Percentiles rank a stretch among this genome's conserved stretches.
phyloP scores from a whole-genome alignment of 2,888 invertebrate species.

The Arctia plantaginis region DNA sequence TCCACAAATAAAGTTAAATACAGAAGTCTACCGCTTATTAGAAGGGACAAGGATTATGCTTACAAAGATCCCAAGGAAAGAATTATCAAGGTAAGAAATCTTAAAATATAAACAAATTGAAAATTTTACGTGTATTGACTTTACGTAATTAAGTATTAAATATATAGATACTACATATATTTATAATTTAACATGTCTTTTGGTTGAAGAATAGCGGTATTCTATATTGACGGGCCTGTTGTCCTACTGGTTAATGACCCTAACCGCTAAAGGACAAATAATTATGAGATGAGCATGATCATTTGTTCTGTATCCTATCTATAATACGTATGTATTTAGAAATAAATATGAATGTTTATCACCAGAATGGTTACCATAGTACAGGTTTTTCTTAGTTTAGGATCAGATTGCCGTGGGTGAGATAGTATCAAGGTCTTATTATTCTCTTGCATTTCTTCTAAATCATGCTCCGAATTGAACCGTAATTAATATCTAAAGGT shows the following conservation, averaged over 20 bases:
- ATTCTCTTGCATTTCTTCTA: neutral
- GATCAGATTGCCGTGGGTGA: no score
- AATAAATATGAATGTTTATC: no score
- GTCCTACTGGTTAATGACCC: neutral
- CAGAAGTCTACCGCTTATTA: conserved; percentile 66
- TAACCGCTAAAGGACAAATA: neutral
- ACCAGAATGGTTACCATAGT: neutral
- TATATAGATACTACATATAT: no score
- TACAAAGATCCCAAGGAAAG: conserved; percentile 73
- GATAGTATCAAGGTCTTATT: neutral
- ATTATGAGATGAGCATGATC: neutral
- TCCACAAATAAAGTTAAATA: conserved; percentile 74
- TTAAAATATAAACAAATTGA: no score
- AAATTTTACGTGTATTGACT: neutral
- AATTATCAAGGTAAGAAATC: conserved; percentile 71
- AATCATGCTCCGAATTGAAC: neutral
- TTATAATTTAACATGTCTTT: no score
- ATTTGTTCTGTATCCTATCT: neutral
- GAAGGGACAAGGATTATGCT: conserved; percentile 74
- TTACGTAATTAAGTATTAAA: no score
- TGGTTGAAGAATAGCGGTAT: neutral
- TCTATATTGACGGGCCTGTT: neutral
- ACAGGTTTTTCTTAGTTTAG: neutral
- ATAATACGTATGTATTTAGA: neutral
- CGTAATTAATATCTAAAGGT: conserved; percentile 20